phyloP scores from a whole-genome alignment of 1,140 invertebrate species.

The Penaeus vannamei region DNA sequence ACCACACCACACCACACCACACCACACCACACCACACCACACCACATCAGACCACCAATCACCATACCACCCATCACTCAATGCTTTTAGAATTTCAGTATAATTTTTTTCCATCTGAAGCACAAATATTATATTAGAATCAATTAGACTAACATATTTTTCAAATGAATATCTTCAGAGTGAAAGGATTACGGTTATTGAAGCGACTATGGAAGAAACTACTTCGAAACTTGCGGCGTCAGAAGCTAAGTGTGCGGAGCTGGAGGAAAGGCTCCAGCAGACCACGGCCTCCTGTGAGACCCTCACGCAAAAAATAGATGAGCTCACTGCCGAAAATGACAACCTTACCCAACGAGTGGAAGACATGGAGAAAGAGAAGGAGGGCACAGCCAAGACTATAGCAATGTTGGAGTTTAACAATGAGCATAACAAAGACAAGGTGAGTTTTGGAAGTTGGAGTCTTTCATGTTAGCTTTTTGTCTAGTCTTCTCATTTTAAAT shows the following conservation, averaged over 20 bases:
- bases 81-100: too few species aligned
- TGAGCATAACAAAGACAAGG: slow-evolving; percentile 64
- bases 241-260: slow-evolving; percentile 1
- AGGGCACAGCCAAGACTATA: slow-evolving; percentile 44
- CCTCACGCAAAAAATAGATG: slow-evolving; percentile 38
- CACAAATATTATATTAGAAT: neutral
- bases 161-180: slow-evolving; percentile 29
- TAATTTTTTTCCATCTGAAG: too few species aligned
- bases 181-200: slow-evolving; percentile 45
- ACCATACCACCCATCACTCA: too few species aligned
- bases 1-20: too few species aligned
- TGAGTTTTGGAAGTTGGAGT: neutral
- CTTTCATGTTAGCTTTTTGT: neutral
- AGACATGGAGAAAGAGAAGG: slow-evolving; percentile 47
- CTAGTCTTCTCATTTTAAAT: neutral
- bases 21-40: too few species aligned
- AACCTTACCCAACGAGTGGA: slow-evolving; percentile 6
- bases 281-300: slow-evolving; percentile 25
- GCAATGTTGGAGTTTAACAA: slow-evolving; percentile 59
- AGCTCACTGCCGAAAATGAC: slow-evolving; percentile 21
- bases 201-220: slow-evolving; percentile 49
- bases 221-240: slow-evolving; percentile 31
- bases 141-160: neutral
- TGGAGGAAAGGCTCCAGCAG: slow-evolving; percentile 50
- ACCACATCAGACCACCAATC: too few species aligned